phyloP scores from a whole-genome alignment of 1,140 invertebrate species.

The Anastrepha ludens region DNA sequence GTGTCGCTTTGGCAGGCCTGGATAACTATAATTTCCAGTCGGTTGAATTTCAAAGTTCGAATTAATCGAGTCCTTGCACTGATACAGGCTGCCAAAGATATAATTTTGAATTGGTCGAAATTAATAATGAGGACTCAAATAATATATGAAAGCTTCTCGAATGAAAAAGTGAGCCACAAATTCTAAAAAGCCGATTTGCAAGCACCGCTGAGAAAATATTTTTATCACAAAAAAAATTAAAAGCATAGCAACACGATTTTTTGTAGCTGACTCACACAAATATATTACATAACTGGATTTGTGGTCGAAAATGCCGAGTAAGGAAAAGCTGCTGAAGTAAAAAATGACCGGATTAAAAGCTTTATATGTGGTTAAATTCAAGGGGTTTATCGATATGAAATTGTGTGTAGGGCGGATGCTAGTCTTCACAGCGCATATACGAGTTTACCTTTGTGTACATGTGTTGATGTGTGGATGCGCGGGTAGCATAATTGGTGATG shows the following conservation, averaged over 20 bases:
- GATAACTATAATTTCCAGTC: conserved; percentile 77
- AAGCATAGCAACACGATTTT: no score
- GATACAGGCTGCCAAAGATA: conserved; percentile 70
- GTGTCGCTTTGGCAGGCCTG: conserved; percentile 77
- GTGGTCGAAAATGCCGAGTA: neutral
- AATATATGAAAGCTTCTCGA: neutral
- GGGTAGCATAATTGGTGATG: neutral
- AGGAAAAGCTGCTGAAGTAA: neutral
- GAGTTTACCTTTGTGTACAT: no score
- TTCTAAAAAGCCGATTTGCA: neutral
- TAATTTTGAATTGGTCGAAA: conserved; percentile 1
- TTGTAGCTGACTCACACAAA: no score
- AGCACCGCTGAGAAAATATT: neutral
- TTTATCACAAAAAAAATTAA: neutral
- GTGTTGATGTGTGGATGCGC: neutral
- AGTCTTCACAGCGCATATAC: no score
- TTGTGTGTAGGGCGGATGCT: no score
- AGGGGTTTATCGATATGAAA: neutral
- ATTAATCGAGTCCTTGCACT: conserved; percentile 78
- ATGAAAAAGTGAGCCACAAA: neutral
- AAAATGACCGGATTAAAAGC: neutral
- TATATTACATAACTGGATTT: no score
- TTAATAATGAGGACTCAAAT: neutral
- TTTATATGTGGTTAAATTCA: neutral
- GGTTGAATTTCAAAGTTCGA: conserved; percentile 78